These are phyloP conservation scores for Percina caprodes DNA, from an alignment of 2,113 vertebrate species.

Conservation along the genomic window DNA sequence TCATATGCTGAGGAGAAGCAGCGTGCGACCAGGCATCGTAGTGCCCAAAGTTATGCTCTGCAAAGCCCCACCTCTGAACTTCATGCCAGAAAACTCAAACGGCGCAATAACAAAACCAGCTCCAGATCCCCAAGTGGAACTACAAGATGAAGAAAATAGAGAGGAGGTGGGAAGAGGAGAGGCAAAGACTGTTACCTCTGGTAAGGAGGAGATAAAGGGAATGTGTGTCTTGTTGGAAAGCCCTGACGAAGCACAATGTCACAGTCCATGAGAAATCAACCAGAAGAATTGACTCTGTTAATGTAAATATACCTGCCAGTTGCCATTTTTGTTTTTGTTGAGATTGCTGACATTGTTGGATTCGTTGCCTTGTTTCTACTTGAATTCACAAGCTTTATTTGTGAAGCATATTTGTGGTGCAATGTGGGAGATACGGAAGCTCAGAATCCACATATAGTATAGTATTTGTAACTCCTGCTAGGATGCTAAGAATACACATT, in stretches of 20 bases:
- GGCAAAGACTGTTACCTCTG: slow-evolving; percentile 73
- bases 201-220: slow-evolving; percentile 73
- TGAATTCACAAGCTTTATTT: slow-evolving; percentile 1
- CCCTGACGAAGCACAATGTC: background rate
- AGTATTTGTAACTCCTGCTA: slow-evolving; percentile 13
- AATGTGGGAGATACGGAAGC: background rate
- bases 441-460: background rate
- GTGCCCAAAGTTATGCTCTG: slow-evolving; percentile 90
- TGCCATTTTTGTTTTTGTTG: background rate
- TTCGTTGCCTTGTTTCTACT: slow-evolving; percentile 66
- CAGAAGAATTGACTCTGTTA: background rate
- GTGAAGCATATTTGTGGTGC: background rate
- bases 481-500: background rate
- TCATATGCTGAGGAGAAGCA: slow-evolving; percentile 87
- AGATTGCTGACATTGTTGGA: slow-evolving; percentile 9
- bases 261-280: background rate
- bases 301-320: background rate
- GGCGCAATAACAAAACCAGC: slow-evolving; percentile 78
- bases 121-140: slow-evolving; percentile 94
- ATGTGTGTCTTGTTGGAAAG: background rate
- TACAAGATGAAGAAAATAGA: slow-evolving; percentile 93
- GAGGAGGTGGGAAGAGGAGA: slow-evolving; percentile 84
- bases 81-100: slow-evolving; percentile 77
- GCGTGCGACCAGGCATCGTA: slow-evolving; percentile 88
- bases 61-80: slow-evolving; percentile 88